Percentiles rank a stretch among this genome's conserved stretches.
Evolutionary conservation across 1,140 invertebrate genomes (phyloP).

Genomic region (Alviniconcha marisindica): DNA sequence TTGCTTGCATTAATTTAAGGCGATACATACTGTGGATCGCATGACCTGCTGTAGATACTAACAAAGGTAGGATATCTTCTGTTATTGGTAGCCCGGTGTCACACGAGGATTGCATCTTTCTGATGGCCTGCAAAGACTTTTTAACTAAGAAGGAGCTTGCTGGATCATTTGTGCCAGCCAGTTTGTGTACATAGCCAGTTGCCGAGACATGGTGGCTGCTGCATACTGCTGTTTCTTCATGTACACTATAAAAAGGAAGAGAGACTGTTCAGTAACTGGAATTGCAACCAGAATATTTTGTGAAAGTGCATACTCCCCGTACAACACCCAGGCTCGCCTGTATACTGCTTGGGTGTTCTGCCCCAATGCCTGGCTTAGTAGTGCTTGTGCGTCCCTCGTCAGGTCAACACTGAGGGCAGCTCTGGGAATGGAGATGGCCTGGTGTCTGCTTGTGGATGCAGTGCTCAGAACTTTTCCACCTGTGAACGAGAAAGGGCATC

Average conservation of each 20-base stretch:
- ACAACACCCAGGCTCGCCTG: constrained; percentile 1
- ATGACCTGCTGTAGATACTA: too few species aligned
- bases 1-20: too few species aligned
- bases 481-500: constrained; percentile 42
- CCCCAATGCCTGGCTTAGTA: constrained; percentile 15
- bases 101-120: too few species aligned
- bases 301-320: background rate
- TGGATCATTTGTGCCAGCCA: background rate
- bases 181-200: constrained; percentile 29
- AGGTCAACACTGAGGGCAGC: background rate
- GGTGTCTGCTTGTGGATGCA: constrained; percentile 20
- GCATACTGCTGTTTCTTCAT: background rate
- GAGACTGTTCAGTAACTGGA: constrained; percentile 5
- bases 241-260: constrained; percentile 7
- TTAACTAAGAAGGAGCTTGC: background rate
- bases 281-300: background rate
- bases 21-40: too few species aligned
- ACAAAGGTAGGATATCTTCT: too few species aligned
- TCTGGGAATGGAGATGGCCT: background rate
- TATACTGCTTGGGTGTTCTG: background rate
- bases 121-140: background rate
- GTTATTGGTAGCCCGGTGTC: too few species aligned
- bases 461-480: constrained; percentile 39
- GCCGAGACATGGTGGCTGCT: constrained; percentile 30
- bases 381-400: background rate